Evolutionary conservation across 2,113 vertebrate genomes (phyloP).

Genomic region (Scortum barcoo): DNA sequence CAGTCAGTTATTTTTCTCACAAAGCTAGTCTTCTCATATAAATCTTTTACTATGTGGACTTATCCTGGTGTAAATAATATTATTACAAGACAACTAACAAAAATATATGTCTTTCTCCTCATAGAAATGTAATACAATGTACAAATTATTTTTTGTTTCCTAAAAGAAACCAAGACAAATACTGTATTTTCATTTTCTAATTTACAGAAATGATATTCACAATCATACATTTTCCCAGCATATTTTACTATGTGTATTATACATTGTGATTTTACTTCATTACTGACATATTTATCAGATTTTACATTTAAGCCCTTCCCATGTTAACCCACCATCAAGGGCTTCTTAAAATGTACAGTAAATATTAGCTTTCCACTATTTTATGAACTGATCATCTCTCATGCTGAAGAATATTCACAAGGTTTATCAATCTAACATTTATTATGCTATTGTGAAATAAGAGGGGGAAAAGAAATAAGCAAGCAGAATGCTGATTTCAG

Average conservation of each 20-base stretch:
- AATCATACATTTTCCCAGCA: too few species aligned
- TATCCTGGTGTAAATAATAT: background rate
- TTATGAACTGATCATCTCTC: background rate
- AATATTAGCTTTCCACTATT: background rate
- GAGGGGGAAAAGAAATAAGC: background rate
- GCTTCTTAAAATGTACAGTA: background rate
- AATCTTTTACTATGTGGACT: background rate
- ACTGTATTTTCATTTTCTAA: too few species aligned
- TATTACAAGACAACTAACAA: too few species aligned
- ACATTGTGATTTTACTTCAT: too few species aligned
- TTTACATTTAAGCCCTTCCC: background rate
- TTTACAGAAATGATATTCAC: too few species aligned
- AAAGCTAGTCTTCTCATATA: background rate
- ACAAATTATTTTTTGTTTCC: background rate
- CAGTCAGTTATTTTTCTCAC: too few species aligned
- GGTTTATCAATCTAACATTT: background rate
- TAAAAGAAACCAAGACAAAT: background rate
- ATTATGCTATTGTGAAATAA: background rate
- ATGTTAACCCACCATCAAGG: background rate
- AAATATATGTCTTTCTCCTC: background rate
- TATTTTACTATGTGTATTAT: too few species aligned
- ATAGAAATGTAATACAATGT: background rate
- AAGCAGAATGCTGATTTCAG: slow-evolving; percentile 31
- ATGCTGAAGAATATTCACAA: background rate
- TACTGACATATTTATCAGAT: background rate